A percentile compares a stretch with the other conserved stretches of the same genome.
Evolutionary conservation across 2,888 invertebrate species (phyloP).

Genomic region (Tupiocoris notatus): DNA sequence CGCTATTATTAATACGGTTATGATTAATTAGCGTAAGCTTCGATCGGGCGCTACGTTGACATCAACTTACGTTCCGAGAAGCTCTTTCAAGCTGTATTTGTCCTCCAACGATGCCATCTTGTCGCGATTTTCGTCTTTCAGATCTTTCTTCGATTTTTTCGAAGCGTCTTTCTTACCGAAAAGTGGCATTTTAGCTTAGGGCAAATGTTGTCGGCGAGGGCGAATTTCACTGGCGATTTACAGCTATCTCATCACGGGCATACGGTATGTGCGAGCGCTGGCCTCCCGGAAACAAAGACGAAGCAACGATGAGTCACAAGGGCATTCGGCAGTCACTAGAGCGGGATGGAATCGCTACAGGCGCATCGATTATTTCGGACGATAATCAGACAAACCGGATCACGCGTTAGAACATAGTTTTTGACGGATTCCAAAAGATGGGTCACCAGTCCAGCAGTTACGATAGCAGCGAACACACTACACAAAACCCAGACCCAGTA

Average conservation of each 20-base stretch:
- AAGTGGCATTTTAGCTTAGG: slow-evolving; percentile 71
- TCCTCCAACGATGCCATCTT: slow-evolving; percentile 80
- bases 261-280: background rate
- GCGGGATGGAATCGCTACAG: background rate
- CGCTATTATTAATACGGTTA: too few species aligned
- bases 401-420: background rate
- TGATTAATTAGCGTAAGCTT: too few species aligned
- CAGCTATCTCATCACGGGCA: slow-evolving; percentile 10
- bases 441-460: background rate
- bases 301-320: background rate
- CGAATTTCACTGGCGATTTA: slow-evolving; percentile 1
- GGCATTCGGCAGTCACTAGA: background rate
- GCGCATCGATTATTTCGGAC: background rate
- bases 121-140: slow-evolving; percentile 66
- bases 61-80: slow-evolving; percentile 78
- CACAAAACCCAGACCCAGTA: too few species aligned
- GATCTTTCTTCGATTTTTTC: slow-evolving; percentile 81
- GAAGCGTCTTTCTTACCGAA: slow-evolving; percentile 86
- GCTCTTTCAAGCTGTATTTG: slow-evolving; percentile 84
- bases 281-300: background rate
- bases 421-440: background rate
- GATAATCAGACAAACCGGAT: background rate
- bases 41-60: too few species aligned
- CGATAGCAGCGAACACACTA: too few species aligned
- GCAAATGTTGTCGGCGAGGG: background rate